phyloP scores from a whole-genome alignment of 2,113 vertebrate species.

The Limanda limanda region DNA sequence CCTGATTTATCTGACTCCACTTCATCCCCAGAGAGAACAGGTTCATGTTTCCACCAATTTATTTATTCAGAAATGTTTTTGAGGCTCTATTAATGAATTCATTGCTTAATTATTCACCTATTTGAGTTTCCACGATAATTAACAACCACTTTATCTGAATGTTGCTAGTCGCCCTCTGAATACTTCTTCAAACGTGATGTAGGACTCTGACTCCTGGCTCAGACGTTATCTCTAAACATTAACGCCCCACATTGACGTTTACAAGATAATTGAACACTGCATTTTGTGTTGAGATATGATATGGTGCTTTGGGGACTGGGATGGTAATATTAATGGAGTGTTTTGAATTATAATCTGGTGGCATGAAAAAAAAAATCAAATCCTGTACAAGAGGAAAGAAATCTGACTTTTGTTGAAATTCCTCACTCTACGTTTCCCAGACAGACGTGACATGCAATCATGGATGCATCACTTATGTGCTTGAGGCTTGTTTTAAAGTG shows the following conservation, averaged over 20 bases:
- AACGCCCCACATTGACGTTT: slow-evolving; percentile 57
- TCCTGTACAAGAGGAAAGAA: not conserved
- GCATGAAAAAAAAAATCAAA: slow-evolving; percentile 8
- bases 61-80: slow-evolving; percentile 5
- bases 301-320: not conserved
- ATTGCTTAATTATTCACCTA: slow-evolving; percentile 8
- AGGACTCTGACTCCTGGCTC: slow-evolving; percentile 7
- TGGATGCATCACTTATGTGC: slow-evolving; percentile 14
- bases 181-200: slow-evolving; percentile 19
- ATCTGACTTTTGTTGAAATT: slow-evolving; percentile 10
- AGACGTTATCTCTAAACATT: slow-evolving; percentile 38
- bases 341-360: slow-evolving; percentile 24
- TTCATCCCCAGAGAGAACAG: not conserved
- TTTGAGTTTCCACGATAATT: slow-evolving; percentile 5
- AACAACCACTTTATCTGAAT: slow-evolving; percentile 20
- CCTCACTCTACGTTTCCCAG: slow-evolving; percentile 1
- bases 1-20: slow-evolving; percentile 3
- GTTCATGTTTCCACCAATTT: not conserved
- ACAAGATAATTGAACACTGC: slow-evolving; percentile 69
- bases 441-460: slow-evolving; percentile 27
- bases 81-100: not conserved
- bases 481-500: slow-evolving; percentile 31
- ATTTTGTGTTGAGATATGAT: slow-evolving; percentile 39
- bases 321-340: slow-evolving; percentile 9
- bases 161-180: slow-evolving; percentile 12